Evolutionary conservation across 1,140 invertebrate genomes (phyloP).

Genomic region (Zaprionus kolodkinae): DNA sequence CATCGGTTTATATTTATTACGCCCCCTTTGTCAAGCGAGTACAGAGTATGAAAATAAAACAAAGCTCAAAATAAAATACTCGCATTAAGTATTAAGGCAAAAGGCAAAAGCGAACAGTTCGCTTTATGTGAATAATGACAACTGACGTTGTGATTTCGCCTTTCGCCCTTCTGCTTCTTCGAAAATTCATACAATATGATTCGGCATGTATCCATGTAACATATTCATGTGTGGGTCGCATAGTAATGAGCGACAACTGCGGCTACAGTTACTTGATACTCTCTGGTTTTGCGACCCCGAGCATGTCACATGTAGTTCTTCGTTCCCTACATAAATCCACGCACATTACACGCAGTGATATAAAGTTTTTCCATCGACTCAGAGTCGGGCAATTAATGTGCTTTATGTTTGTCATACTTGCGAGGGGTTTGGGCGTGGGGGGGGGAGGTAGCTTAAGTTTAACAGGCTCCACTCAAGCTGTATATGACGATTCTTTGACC

Average conservation of each 20-base stretch:
- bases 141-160: slow-evolving; percentile 69
- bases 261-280: slow-evolving; percentile 12
- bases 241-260: slow-evolving; percentile 68
- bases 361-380: slow-evolving; percentile 38
- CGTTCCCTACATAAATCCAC: slow-evolving; percentile 32
- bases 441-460: slow-evolving; percentile 21
- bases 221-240: slow-evolving; percentile 63
- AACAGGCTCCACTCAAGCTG: slow-evolving; percentile 14
- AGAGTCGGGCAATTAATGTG: slow-evolving; percentile 71
- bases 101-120: slow-evolving; percentile 32
- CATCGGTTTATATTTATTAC: slow-evolving; percentile 32
- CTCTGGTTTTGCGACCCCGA: slow-evolving; percentile 13
- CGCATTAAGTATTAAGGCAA: slow-evolving; percentile 32
- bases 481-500: slow-evolving; percentile 37
- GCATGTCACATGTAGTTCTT: slow-evolving; percentile 30
- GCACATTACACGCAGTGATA: slow-evolving; percentile 47
- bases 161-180: slow-evolving; percentile 44
- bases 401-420: slow-evolving; percentile 71
- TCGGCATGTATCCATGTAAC: slow-evolving; percentile 31
- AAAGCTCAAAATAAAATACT: slow-evolving; percentile 48
- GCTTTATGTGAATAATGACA: slow-evolving; percentile 75
- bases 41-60: slow-evolving; percentile 30
- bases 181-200: slow-evolving; percentile 14
- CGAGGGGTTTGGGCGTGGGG: no score
- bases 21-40: not conserved